A percentile compares a stretch with the other conserved stretches of the same genome.
Conservation (phyloP, 2,797 vertebrate species). For the Linurgus olivaceus region DNA sequence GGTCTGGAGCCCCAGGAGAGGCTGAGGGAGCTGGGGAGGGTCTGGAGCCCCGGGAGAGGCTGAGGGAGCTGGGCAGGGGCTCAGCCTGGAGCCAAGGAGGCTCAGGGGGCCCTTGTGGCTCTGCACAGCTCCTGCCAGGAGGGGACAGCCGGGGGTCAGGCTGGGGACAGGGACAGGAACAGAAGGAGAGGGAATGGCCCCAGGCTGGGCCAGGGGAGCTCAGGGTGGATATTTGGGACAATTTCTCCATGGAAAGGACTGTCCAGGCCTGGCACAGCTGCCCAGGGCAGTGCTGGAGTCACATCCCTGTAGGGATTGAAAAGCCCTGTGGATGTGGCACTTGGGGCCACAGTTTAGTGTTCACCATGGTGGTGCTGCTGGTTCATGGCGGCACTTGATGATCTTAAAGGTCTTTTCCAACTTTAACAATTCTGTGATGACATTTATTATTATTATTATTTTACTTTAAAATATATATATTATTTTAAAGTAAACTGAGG, state of each 20-base stretch:
- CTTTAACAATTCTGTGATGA: background rate
- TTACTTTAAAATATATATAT: background rate
- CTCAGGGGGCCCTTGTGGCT: background rate
- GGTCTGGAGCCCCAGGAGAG: too few relatives aligned
- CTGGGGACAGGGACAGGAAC: too few relatives aligned
- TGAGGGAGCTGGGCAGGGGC: background rate
- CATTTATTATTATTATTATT: background rate
- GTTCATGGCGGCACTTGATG: background rate
- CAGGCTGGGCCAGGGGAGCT: background rate
- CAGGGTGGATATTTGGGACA: accelerated
- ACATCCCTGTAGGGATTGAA: background rate
- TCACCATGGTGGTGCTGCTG: background rate
- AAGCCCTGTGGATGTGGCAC: background rate
- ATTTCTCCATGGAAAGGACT: accelerated
- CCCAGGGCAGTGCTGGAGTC: background rate
- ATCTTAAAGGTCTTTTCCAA: background rate
- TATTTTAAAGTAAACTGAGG: background rate
- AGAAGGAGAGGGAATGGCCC: too few relatives aligned
- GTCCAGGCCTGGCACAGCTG: background rate
- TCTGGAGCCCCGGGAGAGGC: background rate
- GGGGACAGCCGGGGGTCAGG: background rate
- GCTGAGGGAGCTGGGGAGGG: too few relatives aligned
- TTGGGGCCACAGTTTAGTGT: background rate
- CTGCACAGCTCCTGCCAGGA: background rate
- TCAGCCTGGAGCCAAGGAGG: background rate